Evolutionary conservation across 2,113 vertebrate genomes (phyloP).

Genomic region (Albula goreensis): DNA sequence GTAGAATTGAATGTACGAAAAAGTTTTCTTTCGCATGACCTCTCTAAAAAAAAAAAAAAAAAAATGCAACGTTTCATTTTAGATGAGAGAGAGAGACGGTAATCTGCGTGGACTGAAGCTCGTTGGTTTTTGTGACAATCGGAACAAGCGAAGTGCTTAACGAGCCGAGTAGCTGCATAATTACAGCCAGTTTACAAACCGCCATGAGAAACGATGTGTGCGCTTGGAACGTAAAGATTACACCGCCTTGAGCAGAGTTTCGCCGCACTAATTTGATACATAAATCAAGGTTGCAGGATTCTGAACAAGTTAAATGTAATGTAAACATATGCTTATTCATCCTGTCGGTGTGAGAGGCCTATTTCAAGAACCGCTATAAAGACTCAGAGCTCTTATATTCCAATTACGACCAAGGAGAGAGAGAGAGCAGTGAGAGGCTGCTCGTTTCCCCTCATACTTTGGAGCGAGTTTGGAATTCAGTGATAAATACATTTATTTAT

Average conservation of each 20-base stretch:
- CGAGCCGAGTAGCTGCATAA: slow-evolving; percentile 5
- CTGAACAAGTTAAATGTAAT: not conserved
- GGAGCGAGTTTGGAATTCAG: not conserved
- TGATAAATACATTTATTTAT: not conserved
- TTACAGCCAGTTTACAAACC: slow-evolving; percentile 22
- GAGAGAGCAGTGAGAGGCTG: too few relatives aligned
- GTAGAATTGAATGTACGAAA: too few relatives aligned
- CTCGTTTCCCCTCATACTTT: not conserved
- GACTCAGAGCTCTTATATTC: too few relatives aligned
- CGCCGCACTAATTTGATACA: not conserved
- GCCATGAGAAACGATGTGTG: slow-evolving; percentile 3
- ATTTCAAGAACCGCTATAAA: too few relatives aligned
- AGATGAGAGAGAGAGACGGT: not conserved
- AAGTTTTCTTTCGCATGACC: too few relatives aligned
- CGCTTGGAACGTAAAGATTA: slow-evolving; percentile 19
- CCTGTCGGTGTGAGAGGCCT: too few relatives aligned
- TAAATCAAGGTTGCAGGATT: slow-evolving; percentile 1
- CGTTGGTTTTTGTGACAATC: not conserved
- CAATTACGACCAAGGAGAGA: too few relatives aligned
- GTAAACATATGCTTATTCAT: not conserved
- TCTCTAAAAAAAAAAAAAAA: too few relatives aligned
- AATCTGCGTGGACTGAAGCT: slow-evolving; percentile 16
- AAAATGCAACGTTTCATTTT: not conserved
- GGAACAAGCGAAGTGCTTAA: slow-evolving; percentile 19
- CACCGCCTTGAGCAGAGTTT: not conserved